Conservation (phyloP, 2,113 vertebrate genomes). For the Sebastes fasciatus region DNA sequence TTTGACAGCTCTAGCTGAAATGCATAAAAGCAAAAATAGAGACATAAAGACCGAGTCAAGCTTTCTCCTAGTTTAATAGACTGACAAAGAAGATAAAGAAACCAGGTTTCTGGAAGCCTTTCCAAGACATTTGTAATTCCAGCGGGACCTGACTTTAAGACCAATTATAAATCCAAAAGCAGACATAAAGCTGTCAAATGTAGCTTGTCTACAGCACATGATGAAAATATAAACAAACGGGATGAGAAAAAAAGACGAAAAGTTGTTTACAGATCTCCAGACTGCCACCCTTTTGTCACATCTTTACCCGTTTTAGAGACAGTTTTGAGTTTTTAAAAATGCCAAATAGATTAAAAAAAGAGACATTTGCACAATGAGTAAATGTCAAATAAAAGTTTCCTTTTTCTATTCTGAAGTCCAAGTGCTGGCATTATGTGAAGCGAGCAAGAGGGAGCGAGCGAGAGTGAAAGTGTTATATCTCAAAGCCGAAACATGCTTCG, state of each 20-base stretch:
- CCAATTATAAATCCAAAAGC: conserved; percentile 43
- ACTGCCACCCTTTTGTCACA: background rate
- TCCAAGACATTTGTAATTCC: conserved; percentile 28
- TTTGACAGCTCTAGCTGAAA: background rate
- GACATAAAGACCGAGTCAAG: background rate
- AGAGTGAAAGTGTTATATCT: conserved; percentile 11
- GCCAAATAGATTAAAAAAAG: background rate
- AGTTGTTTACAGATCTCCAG: background rate
- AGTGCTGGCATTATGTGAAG: background rate
- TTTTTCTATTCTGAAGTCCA: background rate
- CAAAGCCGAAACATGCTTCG: conserved; percentile 41
- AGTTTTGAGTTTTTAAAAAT: conserved; percentile 1
- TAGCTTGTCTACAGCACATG: conserved; percentile 12
- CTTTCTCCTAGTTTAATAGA: background rate
- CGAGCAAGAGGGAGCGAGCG: background rate
- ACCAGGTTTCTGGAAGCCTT: conserved; percentile 7
- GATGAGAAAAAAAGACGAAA: background rate
- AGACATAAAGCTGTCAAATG: conserved; percentile 36
- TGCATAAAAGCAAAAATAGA: background rate
- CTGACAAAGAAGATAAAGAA: conserved; percentile 19
- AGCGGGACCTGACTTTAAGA: conserved; percentile 17
- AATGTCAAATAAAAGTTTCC: conserved; percentile 4
- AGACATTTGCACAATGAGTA: background rate
- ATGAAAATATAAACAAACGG: background rate
- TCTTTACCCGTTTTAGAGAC: background rate